Conservation (phyloP, 2,888 invertebrate genomes). For the Perizoma flavofasciatum region DNA sequence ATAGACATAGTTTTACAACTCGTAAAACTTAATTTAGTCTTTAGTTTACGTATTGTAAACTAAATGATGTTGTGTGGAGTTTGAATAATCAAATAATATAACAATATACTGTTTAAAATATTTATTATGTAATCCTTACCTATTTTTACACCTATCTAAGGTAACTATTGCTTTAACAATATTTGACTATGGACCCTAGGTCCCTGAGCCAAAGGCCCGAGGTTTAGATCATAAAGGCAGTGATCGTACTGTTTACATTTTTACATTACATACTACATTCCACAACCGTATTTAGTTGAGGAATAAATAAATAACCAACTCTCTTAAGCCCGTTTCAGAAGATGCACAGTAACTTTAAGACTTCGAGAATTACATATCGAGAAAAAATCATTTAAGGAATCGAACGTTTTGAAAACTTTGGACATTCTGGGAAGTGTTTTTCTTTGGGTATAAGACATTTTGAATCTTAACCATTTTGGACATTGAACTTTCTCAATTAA, state of each 20-base stretch:
- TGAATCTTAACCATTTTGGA: no score
- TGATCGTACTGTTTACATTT: conserved; percentile 51
- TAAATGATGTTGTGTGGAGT: no score
- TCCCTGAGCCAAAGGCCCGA: conserved; percentile 45
- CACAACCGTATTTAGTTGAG: conserved; percentile 26
- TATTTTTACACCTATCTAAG: conserved; percentile 70
- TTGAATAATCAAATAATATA: conserved; percentile 7
- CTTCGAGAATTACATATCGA: no score
- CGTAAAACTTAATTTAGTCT: no score
- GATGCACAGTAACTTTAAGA: conserved; percentile 3
- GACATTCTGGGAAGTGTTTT: no score
- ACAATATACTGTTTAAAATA: conserved; percentile 29
- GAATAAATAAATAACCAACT: conserved; percentile 47
- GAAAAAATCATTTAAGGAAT: no score
- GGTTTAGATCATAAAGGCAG: conserved; percentile 68
- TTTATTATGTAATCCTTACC: conserved; percentile 60
- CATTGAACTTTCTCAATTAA: no score
- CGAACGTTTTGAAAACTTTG: no score
- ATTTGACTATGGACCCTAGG: conserved; percentile 43
- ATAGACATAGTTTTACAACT: no score
- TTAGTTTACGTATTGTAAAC: no score
- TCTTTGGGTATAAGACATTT: no score
- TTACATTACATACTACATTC: conserved; percentile 38
- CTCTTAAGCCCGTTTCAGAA: conserved; percentile 1
- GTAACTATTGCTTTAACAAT: conserved; percentile 61